Evolutionary conservation across 2,888 invertebrate genomes (phyloP).

Genomic region (Sarcophaga subvicina): DNA sequence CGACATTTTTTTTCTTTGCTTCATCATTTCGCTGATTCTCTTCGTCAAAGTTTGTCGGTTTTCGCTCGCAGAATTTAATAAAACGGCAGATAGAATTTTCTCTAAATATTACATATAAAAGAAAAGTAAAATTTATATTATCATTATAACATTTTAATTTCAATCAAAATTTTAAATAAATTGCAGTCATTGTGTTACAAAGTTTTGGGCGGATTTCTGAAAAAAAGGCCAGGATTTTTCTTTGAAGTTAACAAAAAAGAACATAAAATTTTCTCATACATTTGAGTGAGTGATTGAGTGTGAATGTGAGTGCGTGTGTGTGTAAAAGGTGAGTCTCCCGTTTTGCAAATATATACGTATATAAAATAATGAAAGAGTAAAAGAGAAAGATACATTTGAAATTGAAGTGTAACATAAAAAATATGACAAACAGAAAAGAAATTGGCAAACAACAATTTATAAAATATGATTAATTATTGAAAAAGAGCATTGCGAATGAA

Average conservation of each 20-base stretch:
- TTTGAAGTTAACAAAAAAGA: constrained; percentile 25
- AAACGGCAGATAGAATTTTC: constrained; percentile 58
- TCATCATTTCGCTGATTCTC: constrained; percentile 55
- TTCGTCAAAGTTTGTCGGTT: constrained; percentile 58
- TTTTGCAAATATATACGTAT: constrained; percentile 42
- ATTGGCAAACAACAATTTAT: constrained; percentile 39
- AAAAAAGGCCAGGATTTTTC: constrained; percentile 17
- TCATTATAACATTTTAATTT: constrained; percentile 46
- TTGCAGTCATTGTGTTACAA: constrained; percentile 1
- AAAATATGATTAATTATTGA: constrained; percentile 51
- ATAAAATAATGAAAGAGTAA: constrained; percentile 45
- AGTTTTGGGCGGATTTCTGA: background rate
- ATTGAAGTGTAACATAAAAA: constrained; percentile 32
- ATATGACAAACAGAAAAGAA: constrained; percentile 37
- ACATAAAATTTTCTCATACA: constrained; percentile 40
- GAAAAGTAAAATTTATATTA: constrained; percentile 31
- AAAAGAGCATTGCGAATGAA: constrained; percentile 34
- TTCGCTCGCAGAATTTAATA: constrained; percentile 61
- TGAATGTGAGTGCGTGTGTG: constrained; percentile 41
- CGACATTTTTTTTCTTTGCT: constrained; percentile 37
- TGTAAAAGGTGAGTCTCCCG: constrained; percentile 68
- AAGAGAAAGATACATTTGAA: constrained; percentile 54
- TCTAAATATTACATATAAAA: constrained; percentile 12
- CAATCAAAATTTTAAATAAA: constrained; percentile 41
- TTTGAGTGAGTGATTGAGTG: constrained; percentile 32